phyloP scores from a whole-genome alignment of 2,888 invertebrate species.

The Mimachlamys varia region DNA sequence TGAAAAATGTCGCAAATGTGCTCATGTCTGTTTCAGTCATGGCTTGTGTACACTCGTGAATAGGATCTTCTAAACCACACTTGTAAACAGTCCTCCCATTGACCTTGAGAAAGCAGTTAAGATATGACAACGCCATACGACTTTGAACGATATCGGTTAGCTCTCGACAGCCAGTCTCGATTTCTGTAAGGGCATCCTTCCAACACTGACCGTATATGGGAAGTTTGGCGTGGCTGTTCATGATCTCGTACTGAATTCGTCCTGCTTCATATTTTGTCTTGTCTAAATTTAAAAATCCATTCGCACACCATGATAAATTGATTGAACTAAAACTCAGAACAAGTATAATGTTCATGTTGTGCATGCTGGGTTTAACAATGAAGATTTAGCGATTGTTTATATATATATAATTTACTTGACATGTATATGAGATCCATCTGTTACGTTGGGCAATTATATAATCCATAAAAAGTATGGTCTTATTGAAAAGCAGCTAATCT shows the following conservation, averaged over 20 bases:
- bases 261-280: conserved; percentile 62
- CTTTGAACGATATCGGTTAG: conserved; percentile 85
- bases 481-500: background rate
- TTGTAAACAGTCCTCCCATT: conserved; percentile 82
- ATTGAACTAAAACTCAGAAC: background rate
- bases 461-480: background rate
- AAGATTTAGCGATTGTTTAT: background rate
- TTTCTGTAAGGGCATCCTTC: conserved; percentile 83
- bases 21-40: conserved; percentile 85
- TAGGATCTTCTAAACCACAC: conserved; percentile 75
- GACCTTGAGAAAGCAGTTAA: conserved; percentile 86
- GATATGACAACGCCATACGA: conserved; percentile 84
- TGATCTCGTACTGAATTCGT: conserved; percentile 67
- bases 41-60: conserved; percentile 82
- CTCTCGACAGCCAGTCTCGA: conserved; percentile 84
- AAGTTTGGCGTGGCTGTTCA: conserved; percentile 80
- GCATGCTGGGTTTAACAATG: background rate
- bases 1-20: conserved; percentile 86
- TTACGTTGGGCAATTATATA: background rate
- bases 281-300: conserved; percentile 49
- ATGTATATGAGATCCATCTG: background rate
- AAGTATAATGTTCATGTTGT: background rate
- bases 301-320: background rate
- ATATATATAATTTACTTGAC: no score
- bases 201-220: conserved; percentile 86